Base-by-base conservation (phyloP, 1,140 invertebrate species). In the Nymphalis io region DNA sequence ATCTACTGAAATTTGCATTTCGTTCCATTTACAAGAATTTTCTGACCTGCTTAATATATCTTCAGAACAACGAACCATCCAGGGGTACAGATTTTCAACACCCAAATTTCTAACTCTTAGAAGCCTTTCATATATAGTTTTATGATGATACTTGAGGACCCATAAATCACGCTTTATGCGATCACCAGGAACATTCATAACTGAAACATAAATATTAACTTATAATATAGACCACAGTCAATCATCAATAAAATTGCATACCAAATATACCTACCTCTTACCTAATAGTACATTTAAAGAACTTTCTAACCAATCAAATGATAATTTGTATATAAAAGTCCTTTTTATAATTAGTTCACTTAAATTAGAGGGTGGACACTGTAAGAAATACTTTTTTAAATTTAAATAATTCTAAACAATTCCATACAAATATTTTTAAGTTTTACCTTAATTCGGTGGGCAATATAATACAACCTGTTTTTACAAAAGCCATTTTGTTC, bases 41-140 rank as follows among this genome's bases (percentile, higher is more conserved):
- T 16, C 46, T 20, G 18, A 51, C 91, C 90, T 92, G 60, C 87
- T 79, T 21, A 91, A 71, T 72, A 88, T 84, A 60, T 84, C 73
- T 72, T 90, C 82, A 40, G 88, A 80, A 77, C 91, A 92, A 68
- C 87, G 82, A 21, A 92, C 90, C 91, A 92, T 92, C 91, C 91
- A 92, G 38, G 90, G 89, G 63, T 85, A 88, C 11, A 89, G 69
- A 58, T 75, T 83, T 21, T 88, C 79, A 53, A 87, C 76, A 48
- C 89, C 89, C 42, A 75, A 73, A 68, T 73, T 72, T 83, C 84
- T 87, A 10, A 90, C 76, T 75, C 63, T 82, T 67, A 80, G 60
- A 16, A 92, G 76, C 62, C 90, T 81, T 39, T 84, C 72, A 57
- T 76, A 48, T 65, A 91, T 89, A 48, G 86, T 87, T 69, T 83